Evolutionary conservation across 2,113 vertebrate genomes (phyloP).

Genomic region (Penelope pileata): DNA sequence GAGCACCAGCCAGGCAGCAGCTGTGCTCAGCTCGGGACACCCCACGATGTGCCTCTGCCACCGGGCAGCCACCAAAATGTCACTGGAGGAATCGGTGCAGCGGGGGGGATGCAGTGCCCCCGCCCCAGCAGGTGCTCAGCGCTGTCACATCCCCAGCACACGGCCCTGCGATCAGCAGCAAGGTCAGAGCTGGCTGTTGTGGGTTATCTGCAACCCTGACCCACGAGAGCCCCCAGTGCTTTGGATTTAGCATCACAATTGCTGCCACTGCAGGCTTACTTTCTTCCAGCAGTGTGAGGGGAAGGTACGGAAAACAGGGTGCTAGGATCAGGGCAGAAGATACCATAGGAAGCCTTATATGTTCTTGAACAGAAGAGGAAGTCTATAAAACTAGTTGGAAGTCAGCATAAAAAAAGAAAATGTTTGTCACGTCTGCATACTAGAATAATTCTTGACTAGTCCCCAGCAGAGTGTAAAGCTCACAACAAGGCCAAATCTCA

Average conservation of each 20-base stretch:
- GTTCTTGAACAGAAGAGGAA: neutral
- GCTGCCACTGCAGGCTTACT: neutral
- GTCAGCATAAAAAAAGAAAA: neutral
- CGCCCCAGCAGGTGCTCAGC: constrained; percentile 29
- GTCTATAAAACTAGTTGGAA: neutral
- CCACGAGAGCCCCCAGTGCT: neutral
- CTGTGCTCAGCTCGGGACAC: constrained; percentile 42
- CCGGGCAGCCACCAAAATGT: neutral
- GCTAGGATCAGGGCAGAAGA: neutral
- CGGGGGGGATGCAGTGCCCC: neutral
- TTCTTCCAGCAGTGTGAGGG: neutral
- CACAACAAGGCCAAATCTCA: neutral
- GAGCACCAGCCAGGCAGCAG: constrained; percentile 64
- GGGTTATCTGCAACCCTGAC: neutral
- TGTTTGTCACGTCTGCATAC: neutral
- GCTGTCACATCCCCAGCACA: neutral
- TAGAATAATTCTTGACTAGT: neutral
- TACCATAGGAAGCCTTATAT: neutral
- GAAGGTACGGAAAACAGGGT: neutral
- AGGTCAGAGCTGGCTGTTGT: neutral
- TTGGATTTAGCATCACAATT: neutral
- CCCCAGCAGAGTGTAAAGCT: neutral
- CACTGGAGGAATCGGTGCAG: constrained; percentile 46
- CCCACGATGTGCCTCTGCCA: neutral
- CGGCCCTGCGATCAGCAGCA: neutral